phyloP scores from a whole-genome alignment of 2,797 vertebrate genomes.

The Acropternis orthonyx region DNA sequence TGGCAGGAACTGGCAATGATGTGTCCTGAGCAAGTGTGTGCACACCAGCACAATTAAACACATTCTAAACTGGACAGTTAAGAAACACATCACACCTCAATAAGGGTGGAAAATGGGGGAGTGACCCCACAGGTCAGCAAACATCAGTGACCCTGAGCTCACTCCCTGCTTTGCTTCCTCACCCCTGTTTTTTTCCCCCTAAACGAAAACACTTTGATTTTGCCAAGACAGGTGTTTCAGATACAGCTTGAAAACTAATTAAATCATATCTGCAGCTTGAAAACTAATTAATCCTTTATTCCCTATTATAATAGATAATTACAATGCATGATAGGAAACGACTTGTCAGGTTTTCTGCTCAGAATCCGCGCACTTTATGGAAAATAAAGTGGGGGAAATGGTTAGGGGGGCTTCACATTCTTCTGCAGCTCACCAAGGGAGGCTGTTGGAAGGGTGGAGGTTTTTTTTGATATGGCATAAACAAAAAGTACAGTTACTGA shows the following conservation, averaged over 20 bases:
- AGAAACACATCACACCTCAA: not conserved
- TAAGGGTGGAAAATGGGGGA: not conserved
- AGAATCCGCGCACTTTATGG: not conserved
- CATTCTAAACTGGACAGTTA: not conserved
- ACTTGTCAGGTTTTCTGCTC: constrained; percentile 60
- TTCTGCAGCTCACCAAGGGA: not conserved
- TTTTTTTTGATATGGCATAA: not conserved
- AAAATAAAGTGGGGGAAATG: constrained; percentile 3
- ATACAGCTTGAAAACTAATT: constrained; percentile 70
- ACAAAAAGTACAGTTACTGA: not conserved
- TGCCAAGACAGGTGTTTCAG: constrained; percentile 66
- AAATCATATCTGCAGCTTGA: constrained; percentile 72
- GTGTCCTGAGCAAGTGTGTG: not conserved
- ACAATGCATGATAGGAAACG: constrained; percentile 62
- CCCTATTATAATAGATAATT: constrained; percentile 69
- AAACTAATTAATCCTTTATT: constrained; percentile 75
- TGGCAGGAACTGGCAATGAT: not conserved
- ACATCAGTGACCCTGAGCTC: not conserved
- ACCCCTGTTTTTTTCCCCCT: not conserved
- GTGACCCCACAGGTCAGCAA: rapidly evolving
- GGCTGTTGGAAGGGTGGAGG: not conserved
- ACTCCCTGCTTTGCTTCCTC: not conserved
- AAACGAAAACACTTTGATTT: constrained; percentile 36
- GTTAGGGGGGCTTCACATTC: not conserved
- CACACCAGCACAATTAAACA: not conserved